Conservation (phyloP, 2,888 invertebrate genomes). For the Apamea anceps region DNA sequence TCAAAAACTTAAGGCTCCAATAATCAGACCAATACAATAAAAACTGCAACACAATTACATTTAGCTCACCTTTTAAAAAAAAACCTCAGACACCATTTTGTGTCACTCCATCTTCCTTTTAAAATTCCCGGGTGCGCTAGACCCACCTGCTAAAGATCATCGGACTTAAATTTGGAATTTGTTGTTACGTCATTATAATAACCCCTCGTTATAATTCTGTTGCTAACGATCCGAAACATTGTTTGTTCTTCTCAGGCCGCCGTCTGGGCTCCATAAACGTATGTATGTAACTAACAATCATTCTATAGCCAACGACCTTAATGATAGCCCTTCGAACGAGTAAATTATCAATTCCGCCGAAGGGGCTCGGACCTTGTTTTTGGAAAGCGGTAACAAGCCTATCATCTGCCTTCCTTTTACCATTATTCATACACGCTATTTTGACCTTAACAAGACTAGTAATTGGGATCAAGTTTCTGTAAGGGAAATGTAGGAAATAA, state of each 20-base stretch:
- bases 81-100: neutral
- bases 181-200: slow-evolving; percentile 82
- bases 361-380: slow-evolving; percentile 85
- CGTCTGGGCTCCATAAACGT: slow-evolving; percentile 82
- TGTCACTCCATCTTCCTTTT: slow-evolving; percentile 22
- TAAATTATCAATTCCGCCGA: slow-evolving; percentile 90
- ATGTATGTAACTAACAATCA: slow-evolving; percentile 87
- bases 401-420: slow-evolving; percentile 78
- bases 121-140: slow-evolving; percentile 54
- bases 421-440: slow-evolving; percentile 70
- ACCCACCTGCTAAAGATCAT: slow-evolving; percentile 74
- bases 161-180: slow-evolving; percentile 73
- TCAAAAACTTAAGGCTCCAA: neutral
- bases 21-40: neutral
- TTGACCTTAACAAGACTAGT: slow-evolving; percentile 66
- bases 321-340: slow-evolving; percentile 89
- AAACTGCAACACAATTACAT: neutral
- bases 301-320: slow-evolving; percentile 85
- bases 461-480: slow-evolving; percentile 67
- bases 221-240: slow-evolving; percentile 88
- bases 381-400: slow-evolving; percentile 86
- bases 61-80: neutral
- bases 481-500: slow-evolving; percentile 54
- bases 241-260: slow-evolving; percentile 88
- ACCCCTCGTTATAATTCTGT: slow-evolving; percentile 84